Conservation (phyloP, 2,113 vertebrate species). For the Amphiprion ocellaris region DNA sequence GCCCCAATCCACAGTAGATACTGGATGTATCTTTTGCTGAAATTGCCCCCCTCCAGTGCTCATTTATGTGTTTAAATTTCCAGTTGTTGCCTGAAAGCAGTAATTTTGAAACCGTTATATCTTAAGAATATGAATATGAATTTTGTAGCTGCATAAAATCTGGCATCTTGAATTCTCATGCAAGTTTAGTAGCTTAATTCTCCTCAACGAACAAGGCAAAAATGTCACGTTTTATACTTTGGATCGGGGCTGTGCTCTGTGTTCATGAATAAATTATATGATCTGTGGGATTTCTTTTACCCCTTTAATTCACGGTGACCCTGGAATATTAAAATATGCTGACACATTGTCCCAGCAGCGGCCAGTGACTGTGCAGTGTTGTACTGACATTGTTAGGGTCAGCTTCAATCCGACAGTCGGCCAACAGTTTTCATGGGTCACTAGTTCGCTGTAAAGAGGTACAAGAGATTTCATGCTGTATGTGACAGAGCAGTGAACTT, state of each 20-base stretch:
- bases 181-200: neutral
- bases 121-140: too few relatives aligned
- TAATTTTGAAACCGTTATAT: too few relatives aligned
- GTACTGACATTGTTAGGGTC: neutral
- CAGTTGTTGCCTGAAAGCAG: too few relatives aligned
- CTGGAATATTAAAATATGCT: slow-evolving; percentile 10
- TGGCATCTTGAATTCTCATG: neutral
- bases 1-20: neutral
- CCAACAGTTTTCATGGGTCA: slow-evolving; percentile 35
- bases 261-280: slow-evolving; percentile 1
- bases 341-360: slow-evolving; percentile 3
- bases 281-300: slow-evolving; percentile 12
- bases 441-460: slow-evolving; percentile 25
- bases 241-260: slow-evolving; percentile 9
- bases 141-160: too few relatives aligned
- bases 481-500: slow-evolving; percentile 24
- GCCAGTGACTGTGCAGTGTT: slow-evolving; percentile 2
- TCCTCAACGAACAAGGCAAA: neutral
- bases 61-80: too few relatives aligned
- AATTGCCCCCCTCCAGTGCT: too few relatives aligned
- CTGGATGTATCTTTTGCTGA: too few relatives aligned
- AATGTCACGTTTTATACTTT: neutral
- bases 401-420: slow-evolving; percentile 6
- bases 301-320: neutral
- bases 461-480: slow-evolving; percentile 15